Evolutionary conservation across 1,140 invertebrate species (phyloP).

Genomic region (Ceratosolen fusciceps): DNA sequence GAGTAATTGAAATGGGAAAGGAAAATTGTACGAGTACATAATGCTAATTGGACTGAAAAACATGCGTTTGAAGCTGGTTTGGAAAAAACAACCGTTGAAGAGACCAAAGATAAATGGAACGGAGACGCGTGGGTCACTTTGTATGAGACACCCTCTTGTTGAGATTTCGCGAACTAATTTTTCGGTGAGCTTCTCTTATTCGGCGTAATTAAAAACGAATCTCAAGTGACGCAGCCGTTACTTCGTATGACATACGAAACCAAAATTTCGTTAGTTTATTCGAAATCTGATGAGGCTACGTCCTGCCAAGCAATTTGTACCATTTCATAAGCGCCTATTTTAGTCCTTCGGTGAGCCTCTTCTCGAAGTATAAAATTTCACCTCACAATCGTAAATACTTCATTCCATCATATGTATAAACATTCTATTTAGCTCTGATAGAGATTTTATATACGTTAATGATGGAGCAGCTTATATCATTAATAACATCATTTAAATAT

Average conservation of each 20-base stretch:
- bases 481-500: not conserved
- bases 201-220: conserved; percentile 9
- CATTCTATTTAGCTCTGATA: not conserved
- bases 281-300: not conserved
- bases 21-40: conserved; percentile 33
- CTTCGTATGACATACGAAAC: not conserved
- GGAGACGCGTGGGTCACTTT: not conserved
- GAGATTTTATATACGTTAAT: not conserved
- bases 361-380: not conserved
- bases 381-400: not conserved
- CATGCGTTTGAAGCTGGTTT: conserved; percentile 27
- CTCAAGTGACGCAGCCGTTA: not conserved
- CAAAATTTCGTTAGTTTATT: not conserved
- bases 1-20: not conserved
- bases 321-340: not conserved
- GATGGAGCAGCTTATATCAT: not conserved
- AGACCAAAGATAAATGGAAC: not conserved
- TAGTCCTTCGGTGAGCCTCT: not conserved
- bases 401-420: not conserved
- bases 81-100: not conserved
- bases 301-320: not conserved
- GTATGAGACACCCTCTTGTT: not conserved
- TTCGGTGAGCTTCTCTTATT: not conserved
- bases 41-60: conserved; percentile 49
- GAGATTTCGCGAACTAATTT: conserved; percentile 1